Evolutionary conservation across 2,797 vertebrate genomes (phyloP).

Genomic region (Gallinago stenura): DNA sequence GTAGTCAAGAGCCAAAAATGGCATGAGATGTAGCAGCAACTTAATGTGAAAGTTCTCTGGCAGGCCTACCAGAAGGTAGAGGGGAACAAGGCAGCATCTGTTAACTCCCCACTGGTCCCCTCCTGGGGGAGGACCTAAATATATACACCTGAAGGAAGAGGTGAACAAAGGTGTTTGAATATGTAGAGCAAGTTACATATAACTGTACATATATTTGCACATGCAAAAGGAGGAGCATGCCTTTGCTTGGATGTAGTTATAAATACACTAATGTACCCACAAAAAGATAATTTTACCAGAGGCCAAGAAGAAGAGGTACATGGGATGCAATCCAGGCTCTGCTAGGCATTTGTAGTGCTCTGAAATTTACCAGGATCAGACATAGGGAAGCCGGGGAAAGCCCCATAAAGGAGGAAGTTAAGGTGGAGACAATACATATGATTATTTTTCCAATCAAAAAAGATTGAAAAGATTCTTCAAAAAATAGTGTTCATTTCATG

Average conservation of each 20-base stretch:
- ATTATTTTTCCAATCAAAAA: not conserved
- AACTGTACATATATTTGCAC: not conserved
- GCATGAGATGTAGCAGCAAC: not conserved
- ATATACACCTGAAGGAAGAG: not conserved
- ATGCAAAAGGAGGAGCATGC: accelerated
- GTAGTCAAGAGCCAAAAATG: not conserved
- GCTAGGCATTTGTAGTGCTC: not conserved
- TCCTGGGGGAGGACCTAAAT: not conserved
- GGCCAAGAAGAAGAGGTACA: not conserved
- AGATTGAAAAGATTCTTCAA: not conserved
- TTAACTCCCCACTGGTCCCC: not conserved
- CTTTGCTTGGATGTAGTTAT: not conserved
- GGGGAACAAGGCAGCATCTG: not conserved
- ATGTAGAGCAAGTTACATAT: not conserved
- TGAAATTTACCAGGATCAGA: not conserved
- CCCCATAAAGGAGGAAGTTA: not conserved
- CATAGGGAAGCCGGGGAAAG: not conserved
- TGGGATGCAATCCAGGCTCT: not conserved
- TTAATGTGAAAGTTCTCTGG: not conserved
- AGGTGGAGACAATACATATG: not conserved
- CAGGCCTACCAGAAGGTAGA: not conserved
- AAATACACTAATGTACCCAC: not conserved
- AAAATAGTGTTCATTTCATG: not conserved
- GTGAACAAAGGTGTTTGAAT: not conserved
- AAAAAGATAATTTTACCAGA: not conserved